Evolutionary conservation across 1,140 invertebrate species (phyloP), one percentile per base, ranked within the genome.

Genomic region (Onthophagus taurus): DNA sequence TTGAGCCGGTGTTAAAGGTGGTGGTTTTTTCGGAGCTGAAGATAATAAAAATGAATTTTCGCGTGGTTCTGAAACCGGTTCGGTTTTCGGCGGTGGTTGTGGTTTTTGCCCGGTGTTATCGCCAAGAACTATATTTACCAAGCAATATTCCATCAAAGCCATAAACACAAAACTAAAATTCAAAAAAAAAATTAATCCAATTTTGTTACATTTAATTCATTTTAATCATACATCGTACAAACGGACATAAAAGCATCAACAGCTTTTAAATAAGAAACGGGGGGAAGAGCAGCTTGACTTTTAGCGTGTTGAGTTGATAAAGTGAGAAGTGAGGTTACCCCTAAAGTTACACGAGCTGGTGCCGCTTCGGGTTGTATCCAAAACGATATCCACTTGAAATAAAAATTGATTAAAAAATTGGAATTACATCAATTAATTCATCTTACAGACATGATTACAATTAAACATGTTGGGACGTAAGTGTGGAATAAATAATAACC

Each of bases 331-430:
- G 87, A 90, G 17, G 89, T 92, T 21, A 93, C 88, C 3, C 90
- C 89, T 0, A 95, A 68, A 0, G 89, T 93, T 0, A 95, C 89
- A 9, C 90, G 70, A 1, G 85, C 86, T 4, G 87, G 87, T 1
- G 85, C 87, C 0, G 85, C 86, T 65, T 90, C 86, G 0, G 86
- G 86, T 61, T 89, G 88, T 49, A 93, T 92, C 89, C 89, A 93
- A 64, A 93, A 93, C 0, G 88, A 91, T 2, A 92, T 85, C 88
- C 88, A 92, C 78, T 80, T 52, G 16, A 64, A 65, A 42, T 38
- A 49, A 21, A 19, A 36, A 20, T 1, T 13, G 13, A 36, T 7
- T 36, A 20, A 14, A 23, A 6, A 29, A 26, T 26, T 12, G 23
- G 16, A 12, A 21, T 26, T 29, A 26, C n/a, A 7, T 12, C 11